phyloP scores from a whole-genome alignment of 2,797 vertebrate species.

The Clamator glandarius region DNA sequence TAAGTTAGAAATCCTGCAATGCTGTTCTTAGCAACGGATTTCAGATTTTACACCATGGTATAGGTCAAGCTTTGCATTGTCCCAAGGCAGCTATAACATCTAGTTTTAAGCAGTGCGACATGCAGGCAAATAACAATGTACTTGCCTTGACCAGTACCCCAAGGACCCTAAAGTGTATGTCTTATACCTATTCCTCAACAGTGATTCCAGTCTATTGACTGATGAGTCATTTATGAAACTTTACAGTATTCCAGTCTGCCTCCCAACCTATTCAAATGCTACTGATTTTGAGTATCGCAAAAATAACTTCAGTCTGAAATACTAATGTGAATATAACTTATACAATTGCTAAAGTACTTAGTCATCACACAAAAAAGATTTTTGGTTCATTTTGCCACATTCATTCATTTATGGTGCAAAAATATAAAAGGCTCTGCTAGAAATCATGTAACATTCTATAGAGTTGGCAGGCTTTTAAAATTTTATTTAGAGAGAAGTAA shows the following conservation, averaged over 20 bases:
- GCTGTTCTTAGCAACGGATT: not conserved
- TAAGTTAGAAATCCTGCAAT: not conserved
- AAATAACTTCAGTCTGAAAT: not conserved
- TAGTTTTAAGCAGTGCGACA: not conserved
- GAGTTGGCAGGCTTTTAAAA: not conserved
- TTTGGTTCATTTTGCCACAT: not conserved
- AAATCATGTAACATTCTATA: not conserved
- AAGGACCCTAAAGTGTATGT: not conserved
- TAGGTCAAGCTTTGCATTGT: too few species aligned
- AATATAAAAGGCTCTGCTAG: not conserved
- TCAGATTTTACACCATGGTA: not conserved
- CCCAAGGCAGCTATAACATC: not conserved
- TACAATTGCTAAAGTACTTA: not conserved
- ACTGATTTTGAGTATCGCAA: rapidly evolving
- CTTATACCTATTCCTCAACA: not conserved
- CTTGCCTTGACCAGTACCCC: not conserved
- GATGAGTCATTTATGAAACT: not conserved
- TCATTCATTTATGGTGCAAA: not conserved
- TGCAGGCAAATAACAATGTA: not conserved
- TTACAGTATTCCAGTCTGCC: not conserved
- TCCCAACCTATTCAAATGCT: not conserved
- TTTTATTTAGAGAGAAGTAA: conserved; percentile 2
- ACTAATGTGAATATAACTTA: not conserved
- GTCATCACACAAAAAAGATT: not conserved
- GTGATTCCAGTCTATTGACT: not conserved